Conservation (phyloP, 2,113 vertebrate species). For the Rostratula benghalensis region DNA sequence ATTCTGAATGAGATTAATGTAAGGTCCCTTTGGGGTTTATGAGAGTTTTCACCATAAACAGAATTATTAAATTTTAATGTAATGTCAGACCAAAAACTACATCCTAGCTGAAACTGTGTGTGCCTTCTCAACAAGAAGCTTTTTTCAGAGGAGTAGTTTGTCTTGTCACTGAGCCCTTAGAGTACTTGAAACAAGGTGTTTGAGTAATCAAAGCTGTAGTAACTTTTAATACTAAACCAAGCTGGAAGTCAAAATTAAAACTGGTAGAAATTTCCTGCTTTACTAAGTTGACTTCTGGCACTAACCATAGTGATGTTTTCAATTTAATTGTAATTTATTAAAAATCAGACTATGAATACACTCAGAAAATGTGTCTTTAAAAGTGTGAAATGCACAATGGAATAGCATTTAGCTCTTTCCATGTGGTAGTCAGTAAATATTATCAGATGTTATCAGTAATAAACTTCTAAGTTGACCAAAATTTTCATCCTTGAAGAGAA, state of each 20-base stretch:
- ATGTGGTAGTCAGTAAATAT: neutral
- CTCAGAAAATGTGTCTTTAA: neutral
- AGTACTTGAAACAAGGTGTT: neutral
- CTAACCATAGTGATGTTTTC: neutral
- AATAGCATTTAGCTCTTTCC: neutral
- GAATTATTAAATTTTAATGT: neutral
- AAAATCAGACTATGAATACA: neutral
- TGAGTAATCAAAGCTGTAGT: neutral
- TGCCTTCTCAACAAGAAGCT: neutral
- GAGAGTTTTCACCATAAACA: neutral
- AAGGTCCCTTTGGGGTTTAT: neutral
- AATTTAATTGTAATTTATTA: neutral
- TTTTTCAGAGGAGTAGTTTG: neutral
- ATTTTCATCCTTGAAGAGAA: neutral
- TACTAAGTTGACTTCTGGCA: neutral
- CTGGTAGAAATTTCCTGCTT: neutral
- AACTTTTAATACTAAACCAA: neutral
- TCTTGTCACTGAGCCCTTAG: neutral
- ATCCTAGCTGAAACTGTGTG: neutral
- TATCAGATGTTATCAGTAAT: neutral
- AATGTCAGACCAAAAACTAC: neutral
- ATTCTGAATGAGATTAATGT: neutral
- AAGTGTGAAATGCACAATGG: neutral
- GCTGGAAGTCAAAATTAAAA: neutral
- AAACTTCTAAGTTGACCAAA: neutral